Percentiles rank a stretch among this genome's conserved stretches.
These are phyloP conservation scores for Scaptomyza reducta DNA, from an alignment of 2,888 invertebrate genomes.

Conservation along the genomic window DNA sequence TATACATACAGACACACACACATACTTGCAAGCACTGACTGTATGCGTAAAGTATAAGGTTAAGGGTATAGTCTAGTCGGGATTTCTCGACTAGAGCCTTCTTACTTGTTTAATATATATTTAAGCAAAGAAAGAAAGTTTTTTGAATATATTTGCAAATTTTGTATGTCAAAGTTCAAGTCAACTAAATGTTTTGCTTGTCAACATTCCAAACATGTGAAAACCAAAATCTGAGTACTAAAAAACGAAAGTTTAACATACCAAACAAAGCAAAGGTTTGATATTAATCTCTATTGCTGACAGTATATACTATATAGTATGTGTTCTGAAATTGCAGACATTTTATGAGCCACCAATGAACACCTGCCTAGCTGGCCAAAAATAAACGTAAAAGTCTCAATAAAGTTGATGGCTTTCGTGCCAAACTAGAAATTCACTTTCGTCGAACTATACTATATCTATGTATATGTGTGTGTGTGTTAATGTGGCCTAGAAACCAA, in stretches of 20 bases:
- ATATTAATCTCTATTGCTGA: constrained; percentile 3
- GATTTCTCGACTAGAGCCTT: too few species aligned
- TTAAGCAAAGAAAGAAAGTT: constrained; percentile 4
- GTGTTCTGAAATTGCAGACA: constrained; percentile 22
- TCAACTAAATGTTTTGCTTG: too few species aligned
- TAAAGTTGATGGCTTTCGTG: constrained; percentile 61
- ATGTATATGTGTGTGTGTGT: not conserved
- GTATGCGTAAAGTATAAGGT: too few species aligned
- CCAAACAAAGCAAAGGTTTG: not conserved
- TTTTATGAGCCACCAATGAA: constrained; percentile 38
- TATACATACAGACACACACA: too few species aligned
- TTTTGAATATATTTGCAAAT: not conserved
- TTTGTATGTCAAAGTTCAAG: not conserved
- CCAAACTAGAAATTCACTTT: constrained; percentile 64
- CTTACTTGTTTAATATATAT: too few species aligned
- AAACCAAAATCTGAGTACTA: not conserved
- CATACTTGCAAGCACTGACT: too few species aligned
- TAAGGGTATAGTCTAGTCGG: too few species aligned
- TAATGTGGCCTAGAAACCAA: constrained; percentile 65
- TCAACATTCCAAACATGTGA: not conserved
- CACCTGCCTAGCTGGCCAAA: constrained; percentile 24
- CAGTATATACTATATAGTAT: constrained; percentile 3
- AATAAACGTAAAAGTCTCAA: constrained; percentile 31
- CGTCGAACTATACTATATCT: constrained; percentile 32
- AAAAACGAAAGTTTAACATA: not conserved